Evolutionary conservation across 2,113 vertebrate genomes (phyloP).

Genomic region (Calyptomena viridis): DNA sequence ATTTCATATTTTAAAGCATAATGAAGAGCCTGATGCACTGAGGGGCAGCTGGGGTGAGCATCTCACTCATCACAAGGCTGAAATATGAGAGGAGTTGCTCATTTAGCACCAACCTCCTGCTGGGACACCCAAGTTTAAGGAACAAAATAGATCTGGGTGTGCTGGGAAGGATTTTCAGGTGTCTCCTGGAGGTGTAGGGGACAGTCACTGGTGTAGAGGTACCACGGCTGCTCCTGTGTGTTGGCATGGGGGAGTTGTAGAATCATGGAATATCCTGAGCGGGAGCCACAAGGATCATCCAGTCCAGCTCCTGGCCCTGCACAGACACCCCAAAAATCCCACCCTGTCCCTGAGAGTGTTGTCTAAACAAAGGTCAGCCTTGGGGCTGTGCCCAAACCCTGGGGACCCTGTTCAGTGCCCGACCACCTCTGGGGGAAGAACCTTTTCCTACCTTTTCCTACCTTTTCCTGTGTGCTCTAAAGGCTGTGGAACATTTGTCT

Average conservation of each 20-base stretch:
- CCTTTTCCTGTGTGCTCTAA: not conserved
- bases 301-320: fast-evolving
- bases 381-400: not conserved
- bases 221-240: not conserved
- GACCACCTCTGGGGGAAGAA: not conserved
- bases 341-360: not conserved
- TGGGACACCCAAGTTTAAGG: not conserved
- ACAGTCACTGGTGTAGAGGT: not conserved
- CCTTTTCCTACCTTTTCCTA: not conserved
- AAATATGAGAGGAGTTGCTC: not conserved
- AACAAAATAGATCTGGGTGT: fast-evolving
- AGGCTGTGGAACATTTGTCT: not conserved
- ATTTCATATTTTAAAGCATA: not conserved
- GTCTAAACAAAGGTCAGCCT: not conserved
- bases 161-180: not conserved
- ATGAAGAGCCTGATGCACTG: not conserved
- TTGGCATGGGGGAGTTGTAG: fast-evolving
- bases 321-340: not conserved
- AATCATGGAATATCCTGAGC: not conserved
- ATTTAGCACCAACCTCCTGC: not conserved
- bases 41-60: not conserved
- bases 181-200: not conserved
- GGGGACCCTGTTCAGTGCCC: not conserved
- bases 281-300: not conserved
- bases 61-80: not conserved